A percentile compares a stretch with the other conserved stretches of the same genome.
Conservation (phyloP, 2,797 vertebrate genomes). For the Aratinga solstitialis region DNA sequence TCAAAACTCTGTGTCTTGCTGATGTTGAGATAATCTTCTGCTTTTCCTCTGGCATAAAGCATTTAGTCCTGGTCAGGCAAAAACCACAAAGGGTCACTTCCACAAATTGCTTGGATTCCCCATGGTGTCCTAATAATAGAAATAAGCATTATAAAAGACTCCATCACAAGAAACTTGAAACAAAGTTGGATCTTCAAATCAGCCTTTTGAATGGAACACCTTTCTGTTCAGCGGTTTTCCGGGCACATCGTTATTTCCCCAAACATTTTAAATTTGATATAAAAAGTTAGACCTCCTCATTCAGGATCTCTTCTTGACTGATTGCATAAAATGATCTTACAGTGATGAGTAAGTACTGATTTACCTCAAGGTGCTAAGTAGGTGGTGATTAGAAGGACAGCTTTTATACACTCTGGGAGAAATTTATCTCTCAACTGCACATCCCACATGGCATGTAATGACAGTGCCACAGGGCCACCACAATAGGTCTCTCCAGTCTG, state of each 20-base stretch:
- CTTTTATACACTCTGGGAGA: not conserved
- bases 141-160: not conserved
- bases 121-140: not conserved
- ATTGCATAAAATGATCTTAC: not conserved
- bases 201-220: not conserved
- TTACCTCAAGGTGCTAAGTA: not conserved
- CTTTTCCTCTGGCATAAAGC: not conserved
- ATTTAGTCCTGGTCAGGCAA: not conserved
- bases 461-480: not conserved
- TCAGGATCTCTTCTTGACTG: not conserved
- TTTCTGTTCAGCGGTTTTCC: not conserved
- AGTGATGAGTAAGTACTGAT: not conserved
- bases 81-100: not conserved
- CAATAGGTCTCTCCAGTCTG: not conserved
- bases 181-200: not conserved
- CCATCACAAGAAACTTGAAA: not conserved
- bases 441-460: rapidly evolving
- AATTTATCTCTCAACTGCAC: not conserved
- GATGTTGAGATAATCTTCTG: not conserved
- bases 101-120: not conserved
- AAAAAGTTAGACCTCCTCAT: not conserved
- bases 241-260: not conserved
- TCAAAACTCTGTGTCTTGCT: not conserved
- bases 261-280: not conserved
- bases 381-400: not conserved